Base-by-base conservation (phyloP, 2,797 vertebrate species). In the Aselliscus stoliczkanus region DNA sequence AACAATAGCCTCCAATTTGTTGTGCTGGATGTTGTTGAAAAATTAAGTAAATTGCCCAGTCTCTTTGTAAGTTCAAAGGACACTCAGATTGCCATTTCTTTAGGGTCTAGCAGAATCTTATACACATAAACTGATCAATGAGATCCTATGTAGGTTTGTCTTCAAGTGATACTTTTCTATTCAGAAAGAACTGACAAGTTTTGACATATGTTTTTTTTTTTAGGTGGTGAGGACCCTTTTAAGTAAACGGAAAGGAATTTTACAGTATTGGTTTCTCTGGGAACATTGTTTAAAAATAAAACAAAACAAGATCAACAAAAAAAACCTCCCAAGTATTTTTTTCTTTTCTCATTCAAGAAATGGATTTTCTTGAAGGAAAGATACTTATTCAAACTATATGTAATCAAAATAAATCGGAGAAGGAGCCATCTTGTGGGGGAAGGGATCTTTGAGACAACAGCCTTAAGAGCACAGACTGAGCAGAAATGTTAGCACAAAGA, bases 321-420 rank as follows among this genome's bases (percentile, higher is more conserved):
- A 72, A 90, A 93, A 37, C 15, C 15, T 88, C 39, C 70, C 81
- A 87, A 27, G 44, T 42, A 58, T 52, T 39, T 80, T 65, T 85
- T 67, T 20, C 5, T 0, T 80, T 65, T 85, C 56, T 20, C 4
- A 0, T 47, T 83, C 56, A 88, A 95, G 37, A 8, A 42, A 80
- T 76, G 77, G 25, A 27, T 83, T 87, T 87, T 87, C 87, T 44
- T 69, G 52, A 82, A 88, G 52, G 31, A 81, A 93, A 95, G 29
- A 7, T 93, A 75, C 2, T 84, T 37, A 81, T 58, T 95, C 47
- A 82, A 85, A 81, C 18, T 23, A 82, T 27, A 87, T 29, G 67
- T 31, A 88, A 72, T 85, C 13, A 86, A 93, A 94, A 91, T 54
- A 85, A 96, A 86, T 58, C 44, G 77, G 21, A 90, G 29, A 77